Conservation (phyloP, 2,113 vertebrate species). For the Podarcis cretensis region DNA sequence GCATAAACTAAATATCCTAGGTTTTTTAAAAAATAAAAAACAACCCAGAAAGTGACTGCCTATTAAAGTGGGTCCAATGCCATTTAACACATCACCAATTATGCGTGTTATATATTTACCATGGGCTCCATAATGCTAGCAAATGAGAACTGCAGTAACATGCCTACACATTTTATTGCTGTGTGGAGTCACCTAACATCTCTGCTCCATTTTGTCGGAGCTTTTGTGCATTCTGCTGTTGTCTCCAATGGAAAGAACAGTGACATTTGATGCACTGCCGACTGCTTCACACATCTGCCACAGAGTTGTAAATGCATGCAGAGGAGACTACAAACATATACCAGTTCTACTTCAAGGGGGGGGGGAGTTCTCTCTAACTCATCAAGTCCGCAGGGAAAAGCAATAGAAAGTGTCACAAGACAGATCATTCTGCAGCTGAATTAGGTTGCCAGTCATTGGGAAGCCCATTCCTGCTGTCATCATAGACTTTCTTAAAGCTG, state of each 20-base stretch:
- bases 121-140: not conserved
- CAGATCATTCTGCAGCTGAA: constrained; percentile 42
- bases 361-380: constrained; percentile 51
- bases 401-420: constrained; percentile 44
- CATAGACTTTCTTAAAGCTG: constrained; percentile 3
- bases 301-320: constrained; percentile 61
- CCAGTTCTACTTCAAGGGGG: constrained; percentile 41
- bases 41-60: not conserved
- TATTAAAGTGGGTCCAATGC: not conserved
- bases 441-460: constrained; percentile 56
- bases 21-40: not conserved
- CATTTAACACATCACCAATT: constrained; percentile 1
- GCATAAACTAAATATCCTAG: not conserved
- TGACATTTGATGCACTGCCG: constrained; percentile 70
- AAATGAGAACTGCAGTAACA: constrained; percentile 17
- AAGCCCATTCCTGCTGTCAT: constrained; percentile 49
- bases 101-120: constrained; percentile 3
- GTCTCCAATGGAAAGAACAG: constrained; percentile 63
- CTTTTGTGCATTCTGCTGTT: constrained; percentile 67
- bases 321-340: constrained; percentile 58
- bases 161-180: constrained; percentile 32
- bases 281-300: constrained; percentile 73
- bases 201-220: constrained; percentile 45
- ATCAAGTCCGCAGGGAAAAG: constrained; percentile 52
- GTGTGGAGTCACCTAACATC: constrained; percentile 24